Base-by-base conservation (phyloP, 2,888 invertebrate species). In the Trachelus iudaicus region DNA sequence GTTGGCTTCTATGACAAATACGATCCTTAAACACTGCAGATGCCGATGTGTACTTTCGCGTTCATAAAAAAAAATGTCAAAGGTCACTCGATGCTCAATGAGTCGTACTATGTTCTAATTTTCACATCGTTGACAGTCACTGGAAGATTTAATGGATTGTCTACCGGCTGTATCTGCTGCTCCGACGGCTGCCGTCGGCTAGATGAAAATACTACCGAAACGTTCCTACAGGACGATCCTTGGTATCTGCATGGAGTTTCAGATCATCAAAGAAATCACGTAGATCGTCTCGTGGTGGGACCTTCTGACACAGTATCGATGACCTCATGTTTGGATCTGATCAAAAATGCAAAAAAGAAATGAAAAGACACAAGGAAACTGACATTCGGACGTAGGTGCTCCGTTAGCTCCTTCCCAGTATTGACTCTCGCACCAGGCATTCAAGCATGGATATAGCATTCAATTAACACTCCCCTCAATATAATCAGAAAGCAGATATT, bases 391-490 rank as follows among this genome's bases (percentile, higher is more conserved):
- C 40, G 40, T 40, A 40, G 40, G 40, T 40, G 40, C 15, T 40
- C 1, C 40, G 40, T 40, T 40, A 2, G 40, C 15, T 40, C 15
- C 15, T 40, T 40, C 15, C 40, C 40, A 40, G 40, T 40, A 15
- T 73, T 40, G 69, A 71, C 79, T 69, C 77, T 75, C 77, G 76
- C 78, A 79, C 74, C 68, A 73, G 34, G 34, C 76, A 56, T 79
- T 76, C 73, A 23, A 37, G 79, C 79, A 80, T 77, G 77, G 81
- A 81, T 77, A 81, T 79, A 76, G 82, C 77, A 87, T 89, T 89
- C 87, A 88, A 90, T 90, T 89, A 89, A 89, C 85, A 83, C 84
- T 81, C 69, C 12, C 69, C 85, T 81, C 83, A 84, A 87, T 85
- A 83, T 83, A 85, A 87, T 89, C 87, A 81, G 77, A 75, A 78